phyloP scores from a whole-genome alignment of 2,888 invertebrate genomes.

The Laspeyria flexula region DNA sequence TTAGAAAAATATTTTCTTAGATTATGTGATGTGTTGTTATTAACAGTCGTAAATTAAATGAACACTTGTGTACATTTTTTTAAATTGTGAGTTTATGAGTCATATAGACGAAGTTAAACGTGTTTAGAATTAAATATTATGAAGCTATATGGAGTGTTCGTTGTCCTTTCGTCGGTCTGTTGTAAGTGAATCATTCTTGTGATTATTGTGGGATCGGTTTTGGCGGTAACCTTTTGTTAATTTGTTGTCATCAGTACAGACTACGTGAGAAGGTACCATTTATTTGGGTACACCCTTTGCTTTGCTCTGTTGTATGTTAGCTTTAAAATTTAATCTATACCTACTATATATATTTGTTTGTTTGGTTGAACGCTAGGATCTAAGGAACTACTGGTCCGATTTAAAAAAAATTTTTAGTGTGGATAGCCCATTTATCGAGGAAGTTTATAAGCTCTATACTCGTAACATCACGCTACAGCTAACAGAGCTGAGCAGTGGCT shows the following conservation, averaged over 20 bases:
- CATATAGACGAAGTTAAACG: conserved; percentile 38
- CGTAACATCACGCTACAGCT: no score
- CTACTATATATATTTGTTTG: no score
- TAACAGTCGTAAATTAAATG: conserved; percentile 11
- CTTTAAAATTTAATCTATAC: no score
- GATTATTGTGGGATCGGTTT: not conserved
- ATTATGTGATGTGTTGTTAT: conserved; percentile 25
- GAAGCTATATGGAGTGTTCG: conserved; percentile 53
- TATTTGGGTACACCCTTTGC: no score
- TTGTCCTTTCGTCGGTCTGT: conserved; percentile 46
- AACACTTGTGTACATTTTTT: conserved; percentile 24
- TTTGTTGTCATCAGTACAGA: not conserved
- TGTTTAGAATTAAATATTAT: conserved; percentile 48
- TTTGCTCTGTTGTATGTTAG: no score
- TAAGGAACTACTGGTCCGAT: no score
- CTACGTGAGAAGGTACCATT: no score
- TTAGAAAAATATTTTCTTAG: conserved; percentile 14
- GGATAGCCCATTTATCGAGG: no score
- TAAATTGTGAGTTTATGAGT: conserved; percentile 37
- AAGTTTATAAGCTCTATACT: no score
- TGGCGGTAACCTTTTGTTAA: not conserved
- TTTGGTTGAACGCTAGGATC: no score
- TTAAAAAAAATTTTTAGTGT: no score
- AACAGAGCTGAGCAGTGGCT: no score
- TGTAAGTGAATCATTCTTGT: conserved; percentile 55